Evolutionary conservation across 2,113 vertebrate genomes (phyloP).

Genomic region (Rousettus leschenaultii): DNA sequence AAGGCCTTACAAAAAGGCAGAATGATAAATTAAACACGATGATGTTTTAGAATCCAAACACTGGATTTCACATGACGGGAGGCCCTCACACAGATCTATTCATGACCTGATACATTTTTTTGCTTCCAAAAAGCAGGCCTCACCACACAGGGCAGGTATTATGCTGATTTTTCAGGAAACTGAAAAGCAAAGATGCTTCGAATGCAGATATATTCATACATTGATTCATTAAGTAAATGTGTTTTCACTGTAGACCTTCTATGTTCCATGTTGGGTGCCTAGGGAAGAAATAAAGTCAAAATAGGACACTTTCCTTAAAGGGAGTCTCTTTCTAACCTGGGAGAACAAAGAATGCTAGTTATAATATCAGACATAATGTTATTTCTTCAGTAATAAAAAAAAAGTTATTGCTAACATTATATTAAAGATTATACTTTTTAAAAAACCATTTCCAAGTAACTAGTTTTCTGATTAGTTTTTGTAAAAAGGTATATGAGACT

Average conservation of each 20-base stretch:
- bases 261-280: neutral
- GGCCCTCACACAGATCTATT: neutral
- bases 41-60: neutral
- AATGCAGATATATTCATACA: neutral
- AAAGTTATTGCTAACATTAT: neutral
- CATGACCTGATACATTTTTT: neutral
- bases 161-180: neutral
- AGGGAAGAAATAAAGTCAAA: neutral
- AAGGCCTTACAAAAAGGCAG: neutral
- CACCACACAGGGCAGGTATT: neutral
- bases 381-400: slow-evolving; percentile 3
- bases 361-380: neutral
- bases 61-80: neutral
- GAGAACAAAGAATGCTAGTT: neutral
- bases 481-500: neutral
- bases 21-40: neutral
- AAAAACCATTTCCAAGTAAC: neutral
- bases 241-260: neutral
- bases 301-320: neutral
- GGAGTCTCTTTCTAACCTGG: neutral
- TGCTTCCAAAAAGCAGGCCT: neutral
- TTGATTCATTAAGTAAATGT: neutral
- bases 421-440: neutral
- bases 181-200: neutral
- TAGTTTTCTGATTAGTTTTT: slow-evolving; percentile 24